These are phyloP conservation scores for Phlogophora meticulosa DNA, from an alignment of 2,888 invertebrate species.

Conservation along the genomic window DNA sequence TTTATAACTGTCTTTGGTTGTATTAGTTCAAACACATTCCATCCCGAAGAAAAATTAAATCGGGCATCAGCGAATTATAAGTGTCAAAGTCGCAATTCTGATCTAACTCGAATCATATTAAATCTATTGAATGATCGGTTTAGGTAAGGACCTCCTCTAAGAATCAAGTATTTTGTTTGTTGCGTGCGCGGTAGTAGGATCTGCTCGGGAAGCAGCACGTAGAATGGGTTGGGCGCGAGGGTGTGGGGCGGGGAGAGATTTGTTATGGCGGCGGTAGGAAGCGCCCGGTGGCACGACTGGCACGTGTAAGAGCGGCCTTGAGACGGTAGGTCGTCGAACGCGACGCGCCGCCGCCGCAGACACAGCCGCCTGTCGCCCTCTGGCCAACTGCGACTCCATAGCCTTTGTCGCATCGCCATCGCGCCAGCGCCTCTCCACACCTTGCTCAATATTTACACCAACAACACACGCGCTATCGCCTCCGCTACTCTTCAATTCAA, in stretches of 20 bases:
- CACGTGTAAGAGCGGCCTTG: slow-evolving; percentile 90
- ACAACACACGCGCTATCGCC: slow-evolving; percentile 38
- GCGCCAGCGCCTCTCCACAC: slow-evolving; percentile 64
- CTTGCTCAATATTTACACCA: slow-evolving; percentile 65
- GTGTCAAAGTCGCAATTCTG: slow-evolving; percentile 15
- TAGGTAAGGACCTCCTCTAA: slow-evolving; percentile 57
- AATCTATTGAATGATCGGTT: slow-evolving; percentile 46
- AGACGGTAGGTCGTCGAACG: slow-evolving; percentile 88
- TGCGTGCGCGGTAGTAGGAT: slow-evolving; percentile 57
- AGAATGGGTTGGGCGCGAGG: slow-evolving; percentile 70
- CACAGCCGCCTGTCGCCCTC: slow-evolving; percentile 78
- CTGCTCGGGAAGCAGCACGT: slow-evolving; percentile 55
- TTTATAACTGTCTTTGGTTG: background rate
- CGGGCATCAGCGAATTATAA: slow-evolving; percentile 9
- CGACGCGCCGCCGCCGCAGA: slow-evolving; percentile 78
- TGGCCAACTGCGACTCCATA: slow-evolving; percentile 76
- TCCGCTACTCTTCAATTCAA: slow-evolving; percentile 24
- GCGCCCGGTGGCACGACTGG: slow-evolving; percentile 86
- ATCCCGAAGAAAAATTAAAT: slow-evolving; percentile 7
- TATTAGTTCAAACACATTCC: background rate
- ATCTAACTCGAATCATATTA: slow-evolving; percentile 37
- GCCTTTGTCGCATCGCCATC: slow-evolving; percentile 74
- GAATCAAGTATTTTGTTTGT: slow-evolving; percentile 62
- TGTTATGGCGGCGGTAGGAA: slow-evolving; percentile 89
- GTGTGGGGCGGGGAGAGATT: slow-evolving; percentile 84